Evolutionary conservation across 2,888 invertebrate species (phyloP), one percentile per base, ranked within the genome.

Genomic region (Onchidella celtica): DNA sequence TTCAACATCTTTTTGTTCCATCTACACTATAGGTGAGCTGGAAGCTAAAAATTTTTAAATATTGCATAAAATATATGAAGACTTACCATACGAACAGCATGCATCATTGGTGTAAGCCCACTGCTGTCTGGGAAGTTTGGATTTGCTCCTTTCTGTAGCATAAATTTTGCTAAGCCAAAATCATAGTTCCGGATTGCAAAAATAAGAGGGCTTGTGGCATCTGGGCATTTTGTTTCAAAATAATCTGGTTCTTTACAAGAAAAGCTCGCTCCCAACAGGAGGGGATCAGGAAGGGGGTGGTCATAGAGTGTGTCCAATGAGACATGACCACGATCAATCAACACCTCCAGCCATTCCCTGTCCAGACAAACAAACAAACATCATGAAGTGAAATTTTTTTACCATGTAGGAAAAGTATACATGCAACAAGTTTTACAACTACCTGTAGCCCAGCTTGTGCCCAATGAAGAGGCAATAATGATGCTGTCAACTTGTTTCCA

Each of bases 61-160:
- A n/a, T n/a, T n/a, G n/a, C n/a, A n/a, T n/a, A n/a, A n/a, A n/a
- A n/a, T n/a, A n/a, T n/a, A n/a, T n/a, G n/a, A 47, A 47, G 3
- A 63, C 89, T 84, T 87, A 93, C 93, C 90, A 90, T 86, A 86
- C 88, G 88, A 17, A 93, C 93, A 66, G 94, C 93, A 88, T 93
- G 92, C 93, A 94, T 94, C 55, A 94, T 85, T 17, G 94, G 93
- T 21, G 93, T 93, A n/a, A 90, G 83, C 11, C 91, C 91, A 29
- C 88, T 82, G 72, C 89, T 90, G 86, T 94, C 93, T 14, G 92
- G 84, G 83, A 91, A 89, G 85, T 94, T 93, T 2, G 92, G 88
- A 34, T 91, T 90, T 17, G 93, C 94, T 36, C 92, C 91, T 74
- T 89, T 86, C 80, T 89, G 85, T 38, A 94, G 87, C 65, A 94